Evolutionary conservation across 2,888 invertebrate species (phyloP).

Genomic region (Orthonevra nobilis): DNA sequence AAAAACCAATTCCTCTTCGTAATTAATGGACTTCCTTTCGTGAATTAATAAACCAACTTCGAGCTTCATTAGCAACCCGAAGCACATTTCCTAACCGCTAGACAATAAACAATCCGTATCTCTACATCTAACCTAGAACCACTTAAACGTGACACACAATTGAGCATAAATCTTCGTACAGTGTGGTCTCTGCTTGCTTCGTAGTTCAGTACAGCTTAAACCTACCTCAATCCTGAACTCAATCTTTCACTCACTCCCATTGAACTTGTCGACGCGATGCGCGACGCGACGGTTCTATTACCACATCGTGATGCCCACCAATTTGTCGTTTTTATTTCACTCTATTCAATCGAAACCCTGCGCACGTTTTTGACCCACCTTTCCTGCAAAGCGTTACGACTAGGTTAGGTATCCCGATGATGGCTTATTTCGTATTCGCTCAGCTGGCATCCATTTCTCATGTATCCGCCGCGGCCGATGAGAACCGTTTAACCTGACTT

Average conservation of each 20-base stretch:
- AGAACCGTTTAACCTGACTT: constrained; percentile 38
- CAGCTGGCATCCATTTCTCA: constrained; percentile 11
- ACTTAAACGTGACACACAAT: constrained; percentile 54
- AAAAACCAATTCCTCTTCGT: too few species aligned
- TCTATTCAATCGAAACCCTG: constrained; percentile 29
- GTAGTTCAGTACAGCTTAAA: too few species aligned
- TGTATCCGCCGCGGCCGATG: neutral
- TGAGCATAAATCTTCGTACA: constrained; percentile 31
- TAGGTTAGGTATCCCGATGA: neutral
- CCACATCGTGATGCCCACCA: constrained; percentile 42
- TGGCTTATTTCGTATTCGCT: constrained; percentile 25
- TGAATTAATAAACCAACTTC: too few species aligned
- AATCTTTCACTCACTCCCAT: constrained; percentile 27
- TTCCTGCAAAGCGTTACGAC: constrained; percentile 20
- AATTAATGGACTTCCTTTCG: too few species aligned
- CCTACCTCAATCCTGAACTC: constrained; percentile 46
- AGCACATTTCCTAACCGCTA: neutral
- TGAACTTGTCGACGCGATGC: constrained; percentile 55
- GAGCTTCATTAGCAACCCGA: neutral
- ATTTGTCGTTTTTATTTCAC: constrained; percentile 52
- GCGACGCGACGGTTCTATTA: constrained; percentile 55
- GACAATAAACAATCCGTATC: constrained; percentile 13
- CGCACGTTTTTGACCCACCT: constrained; percentile 69
- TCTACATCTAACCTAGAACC: constrained; percentile 30
- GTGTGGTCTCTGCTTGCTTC: too few species aligned